A percentile compares a stretch with the other conserved stretches of the same genome.
Conservation (phyloP, 2,888 invertebrate species). For the Plutella xylostella region DNA sequence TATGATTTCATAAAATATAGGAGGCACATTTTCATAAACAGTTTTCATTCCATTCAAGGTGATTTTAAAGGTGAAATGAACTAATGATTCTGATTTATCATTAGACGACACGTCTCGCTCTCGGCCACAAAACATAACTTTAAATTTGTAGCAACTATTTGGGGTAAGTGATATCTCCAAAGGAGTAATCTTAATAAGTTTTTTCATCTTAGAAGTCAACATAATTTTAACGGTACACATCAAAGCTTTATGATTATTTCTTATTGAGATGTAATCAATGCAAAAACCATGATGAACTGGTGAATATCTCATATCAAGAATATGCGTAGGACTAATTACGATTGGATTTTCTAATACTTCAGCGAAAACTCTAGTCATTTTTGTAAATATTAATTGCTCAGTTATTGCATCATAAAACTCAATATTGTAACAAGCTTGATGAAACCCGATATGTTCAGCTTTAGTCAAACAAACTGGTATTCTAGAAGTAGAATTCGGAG, state of each 20-base stretch:
- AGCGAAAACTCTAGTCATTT: conserved; percentile 35
- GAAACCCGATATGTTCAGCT: conserved; percentile 38
- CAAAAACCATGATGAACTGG: conserved; percentile 36
- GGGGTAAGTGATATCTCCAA: conserved; percentile 30
- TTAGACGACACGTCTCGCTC: conserved; percentile 22
- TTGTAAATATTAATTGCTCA: conserved; percentile 26
- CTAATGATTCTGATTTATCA: conserved; percentile 27
- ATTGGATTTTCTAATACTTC: conserved; percentile 46
- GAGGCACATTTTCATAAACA: conserved; percentile 32
- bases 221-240: conserved; percentile 37
- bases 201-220: conserved; percentile 40
- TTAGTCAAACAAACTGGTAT: conserved; percentile 38
- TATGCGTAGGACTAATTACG: conserved; percentile 32
- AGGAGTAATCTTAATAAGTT: conserved; percentile 37
- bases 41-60: conserved; percentile 29
- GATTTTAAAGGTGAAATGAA: conserved; percentile 47
- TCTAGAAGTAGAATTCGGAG: no score
- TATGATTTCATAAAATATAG: conserved; percentile 14
- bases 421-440: conserved; percentile 42
- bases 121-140: conserved; percentile 34
- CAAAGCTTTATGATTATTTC: conserved; percentile 35
- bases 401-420: conserved; percentile 30
- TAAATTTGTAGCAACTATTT: conserved; percentile 25
- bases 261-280: conserved; percentile 33
- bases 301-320: conserved; percentile 44